Evolutionary conservation across 2,113 vertebrate genomes (phyloP).

Genomic region (Apaloderma vittatum): DNA sequence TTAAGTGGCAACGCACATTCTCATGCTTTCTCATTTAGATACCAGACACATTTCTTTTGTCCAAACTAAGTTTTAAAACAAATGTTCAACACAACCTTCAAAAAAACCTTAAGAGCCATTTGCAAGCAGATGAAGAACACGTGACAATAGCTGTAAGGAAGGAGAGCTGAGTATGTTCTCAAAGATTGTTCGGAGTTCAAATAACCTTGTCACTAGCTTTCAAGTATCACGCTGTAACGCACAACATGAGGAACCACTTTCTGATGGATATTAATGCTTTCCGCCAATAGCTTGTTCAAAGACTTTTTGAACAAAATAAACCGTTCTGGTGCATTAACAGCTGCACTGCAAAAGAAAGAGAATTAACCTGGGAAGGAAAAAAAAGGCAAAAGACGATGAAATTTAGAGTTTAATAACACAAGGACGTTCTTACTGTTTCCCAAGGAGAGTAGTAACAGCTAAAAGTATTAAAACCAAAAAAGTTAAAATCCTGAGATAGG

Average conservation of each 20-base stretch:
- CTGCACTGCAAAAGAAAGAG: background rate
- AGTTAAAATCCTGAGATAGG: background rate
- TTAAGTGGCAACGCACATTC: background rate
- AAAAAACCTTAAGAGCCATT: background rate
- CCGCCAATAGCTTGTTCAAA: constrained; percentile 42
- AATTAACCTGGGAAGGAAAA: background rate
- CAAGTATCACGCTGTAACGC: background rate
- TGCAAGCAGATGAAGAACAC: background rate
- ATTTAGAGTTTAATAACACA: background rate
- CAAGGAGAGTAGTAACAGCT: background rate
- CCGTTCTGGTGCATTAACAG: background rate
- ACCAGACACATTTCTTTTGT: background rate
- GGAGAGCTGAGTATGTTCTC: background rate
- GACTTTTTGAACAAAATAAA: constrained; percentile 20
- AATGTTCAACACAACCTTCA: background rate
- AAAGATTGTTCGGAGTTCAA: constrained; percentile 44
- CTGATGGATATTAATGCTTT: background rate
- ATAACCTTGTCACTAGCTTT: constrained; percentile 36
- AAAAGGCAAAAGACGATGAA: background rate
- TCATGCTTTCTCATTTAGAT: background rate
- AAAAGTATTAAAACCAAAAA: background rate
- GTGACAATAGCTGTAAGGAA: constrained; percentile 36
- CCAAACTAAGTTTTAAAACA: background rate
- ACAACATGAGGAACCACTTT: constrained; percentile 50
- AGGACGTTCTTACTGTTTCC: background rate